Base-by-base conservation (phyloP, 2,113 vertebrate species). In the Mirounga angustirostris region DNA sequence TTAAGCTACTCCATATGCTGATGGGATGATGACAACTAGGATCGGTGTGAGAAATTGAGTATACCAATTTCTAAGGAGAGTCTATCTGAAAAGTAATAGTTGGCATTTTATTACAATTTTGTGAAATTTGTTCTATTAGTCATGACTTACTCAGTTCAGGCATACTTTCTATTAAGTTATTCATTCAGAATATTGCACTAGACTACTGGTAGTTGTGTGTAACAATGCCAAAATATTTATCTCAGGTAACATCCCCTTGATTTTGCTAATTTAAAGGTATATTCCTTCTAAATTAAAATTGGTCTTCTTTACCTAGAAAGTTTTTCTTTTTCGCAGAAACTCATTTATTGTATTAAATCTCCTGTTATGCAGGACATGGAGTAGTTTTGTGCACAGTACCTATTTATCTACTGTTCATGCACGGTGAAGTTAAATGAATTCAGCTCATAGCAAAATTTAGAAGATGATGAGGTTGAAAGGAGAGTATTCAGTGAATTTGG, bases 61-160 rank as follows among this genome's bases (percentile, higher is more conserved):
- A 95, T 85, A 91, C 81, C 54, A 96, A 80, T 97, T 97, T 97
- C 36, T 86, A 91, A 80, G 24, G 33, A 79, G 26, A 93, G 21
- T 93, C 78, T 61, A 73, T 83, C 33, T 91, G 54, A 93, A 73
- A 97, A 95, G 71, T 93, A 95, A 81, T 91, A 93, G 63, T 73
- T 96, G 16, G 24, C 50, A 50, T 96, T 98, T 98, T 96, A 78
- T 93, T 90, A 91, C n/a, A 79, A 78, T 85, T 98, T 69, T 97
- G 65, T 95, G 67, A 97, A 95, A 28, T 91, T 71, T 61, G 4
- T 97, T 91, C 73, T 91, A 46, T 89, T 89, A 93, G n/a, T 24
- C 46, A 86, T 94, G 85, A 54, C 80, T 92, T 95, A 94, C 91
- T 96, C 65, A 78, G 78, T 89, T 86, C 30, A 80, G 46, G 67